Evolutionary conservation across 2,113 vertebrate species (phyloP), one percentile per base, ranked within the genome.

Genomic region (Leuciscus idus): DNA sequence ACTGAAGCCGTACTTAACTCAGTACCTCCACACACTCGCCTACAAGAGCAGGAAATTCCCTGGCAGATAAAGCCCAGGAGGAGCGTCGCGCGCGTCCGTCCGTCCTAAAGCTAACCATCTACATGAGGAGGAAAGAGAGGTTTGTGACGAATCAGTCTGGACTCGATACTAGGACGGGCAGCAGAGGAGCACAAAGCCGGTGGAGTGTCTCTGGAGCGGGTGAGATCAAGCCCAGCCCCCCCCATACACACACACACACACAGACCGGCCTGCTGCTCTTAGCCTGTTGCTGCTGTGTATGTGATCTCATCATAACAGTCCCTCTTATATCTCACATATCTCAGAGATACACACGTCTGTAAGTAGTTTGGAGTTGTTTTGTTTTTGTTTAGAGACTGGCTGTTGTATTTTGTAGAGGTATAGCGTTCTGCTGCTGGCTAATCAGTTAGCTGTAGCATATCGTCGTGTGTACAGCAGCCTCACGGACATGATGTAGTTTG

Each of bases 211-310:
- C 33, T 43, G 64, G 81, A 84, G 68, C 68, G 81, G 50, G 28
- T 2, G 64, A 21, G 43, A 84, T 84, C 50, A 87, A 43, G 90
- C 92, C 91, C 91, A 91, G 89, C 93, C 92, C 91, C 93, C 91
- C 91, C 91, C 12, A 43, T 26, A 26, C 6, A n/a, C 52, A 48
- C 19, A 28, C 70, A 89, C 43, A n/a, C 12, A 43, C 6, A n/a
- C 70, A 55, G 30, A 59, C 81, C 64, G 68, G 81, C 81, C 81
- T 73, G 81, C 52, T 59, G 81, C 30, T 73, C 87, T 13, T 43
- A 62, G 46, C 74, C 84, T 86, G 87, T 89, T 90, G 90, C 85
- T 90, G 90, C 59, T 48, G 79, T 66, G 39, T 81, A 5, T 61
- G n/a, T 64, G 46, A 17, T 36, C 17, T 4, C 4, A 70, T 43